These are phyloP conservation scores for Drosophila kokeensis DNA, from an alignment of 2,888 invertebrate genomes.

Conservation along the genomic window DNA sequence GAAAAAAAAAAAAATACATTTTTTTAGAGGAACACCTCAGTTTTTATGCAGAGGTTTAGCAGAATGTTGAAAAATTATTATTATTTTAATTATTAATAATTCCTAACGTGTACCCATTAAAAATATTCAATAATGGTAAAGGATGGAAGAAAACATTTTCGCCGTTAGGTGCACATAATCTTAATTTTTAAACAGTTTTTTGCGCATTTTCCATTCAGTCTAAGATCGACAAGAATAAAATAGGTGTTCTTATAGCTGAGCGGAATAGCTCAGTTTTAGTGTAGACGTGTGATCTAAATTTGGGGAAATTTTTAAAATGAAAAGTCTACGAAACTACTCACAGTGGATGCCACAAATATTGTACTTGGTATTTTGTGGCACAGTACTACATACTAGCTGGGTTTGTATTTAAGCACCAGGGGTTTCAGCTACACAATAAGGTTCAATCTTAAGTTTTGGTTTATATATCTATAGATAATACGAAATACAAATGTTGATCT, in stretches of 20 bases:
- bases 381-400: constrained; percentile 12
- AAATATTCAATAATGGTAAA: background rate
- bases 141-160: background rate
- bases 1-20: background rate
- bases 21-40: background rate
- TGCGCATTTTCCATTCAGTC: background rate
- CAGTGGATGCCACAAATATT: constrained; percentile 16
- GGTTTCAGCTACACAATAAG: constrained; percentile 18
- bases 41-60: background rate
- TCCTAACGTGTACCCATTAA: background rate
- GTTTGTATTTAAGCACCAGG: constrained; percentile 22
- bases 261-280: background rate
- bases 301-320: background rate
- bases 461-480: background rate
- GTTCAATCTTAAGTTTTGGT: constrained; percentile 9
- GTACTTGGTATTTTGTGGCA: background rate
- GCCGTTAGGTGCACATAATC: background rate
- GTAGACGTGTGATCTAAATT: background rate
- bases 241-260: background rate
- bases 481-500: constrained; percentile 2
- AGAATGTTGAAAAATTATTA: background rate
- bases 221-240: background rate
- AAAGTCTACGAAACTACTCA: constrained; percentile 3
- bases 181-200: background rate
- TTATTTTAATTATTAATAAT: background rate